Percentiles rank a stretch among this genome's conserved stretches.
Conservation (phyloP, 2,113 vertebrate genomes). For the Platysternon megacephalum region DNA sequence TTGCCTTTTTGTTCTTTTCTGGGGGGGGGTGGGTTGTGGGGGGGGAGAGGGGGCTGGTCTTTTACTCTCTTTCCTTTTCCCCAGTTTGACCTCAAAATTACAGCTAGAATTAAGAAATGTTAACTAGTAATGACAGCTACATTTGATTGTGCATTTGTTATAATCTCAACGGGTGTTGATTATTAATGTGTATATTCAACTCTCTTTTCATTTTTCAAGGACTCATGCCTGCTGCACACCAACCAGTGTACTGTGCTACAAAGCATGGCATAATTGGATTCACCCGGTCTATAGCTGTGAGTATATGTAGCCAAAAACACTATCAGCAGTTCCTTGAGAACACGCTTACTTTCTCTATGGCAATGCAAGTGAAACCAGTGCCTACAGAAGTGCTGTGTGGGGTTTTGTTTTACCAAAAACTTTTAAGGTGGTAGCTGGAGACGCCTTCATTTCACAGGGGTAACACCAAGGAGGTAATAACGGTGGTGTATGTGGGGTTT, state of each 20-base stretch:
- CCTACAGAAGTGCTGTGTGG: background rate
- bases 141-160: background rate
- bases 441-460: background rate
- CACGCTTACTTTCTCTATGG: background rate
- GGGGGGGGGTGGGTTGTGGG: no score
- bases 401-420: background rate
- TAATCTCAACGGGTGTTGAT: background rate
- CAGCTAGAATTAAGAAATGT: background rate
- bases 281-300: constrained; percentile 93
- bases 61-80: background rate
- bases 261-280: constrained; percentile 96
- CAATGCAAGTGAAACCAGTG: background rate
- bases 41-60: no score
- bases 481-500: background rate
- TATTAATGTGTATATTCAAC: background rate
- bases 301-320: constrained; percentile 52
- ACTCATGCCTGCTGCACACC: constrained; percentile 91
- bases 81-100: background rate
- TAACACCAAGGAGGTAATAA: constrained; percentile 5
- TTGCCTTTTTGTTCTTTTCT: background rate
- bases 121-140: background rate
- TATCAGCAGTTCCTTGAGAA: background rate
- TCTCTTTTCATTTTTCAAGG: constrained; percentile 80
- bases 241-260: constrained; percentile 97
- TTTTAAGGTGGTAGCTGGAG: background rate